Evolutionary conservation across 2,888 invertebrate genomes (phyloP), one percentile per base, ranked within the genome.

Genomic region (Agrypnus murinus): DNA sequence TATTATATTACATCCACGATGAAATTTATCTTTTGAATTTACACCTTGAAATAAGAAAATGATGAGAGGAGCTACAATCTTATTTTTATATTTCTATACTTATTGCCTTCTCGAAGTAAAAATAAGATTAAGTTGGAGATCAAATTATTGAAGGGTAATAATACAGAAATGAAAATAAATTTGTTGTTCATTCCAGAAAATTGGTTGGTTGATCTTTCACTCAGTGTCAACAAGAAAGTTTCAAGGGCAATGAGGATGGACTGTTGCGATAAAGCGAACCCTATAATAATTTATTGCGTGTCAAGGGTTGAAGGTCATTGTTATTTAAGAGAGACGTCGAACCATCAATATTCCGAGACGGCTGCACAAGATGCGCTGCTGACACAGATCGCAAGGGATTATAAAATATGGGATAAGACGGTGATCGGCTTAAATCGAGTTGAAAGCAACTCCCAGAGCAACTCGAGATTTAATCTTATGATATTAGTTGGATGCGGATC

Each of bases 401-500:
- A 55, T 48, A 48, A 55, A 55, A 55, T 55, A 55, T 55, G 34
- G 55, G 55, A 12, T 32, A 55, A 55, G 55, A 34, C 55, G 14
- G 36, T 55, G 55, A 55, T 55, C 55, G 55, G 55, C 55, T 55
- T 55, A 55, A 55, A 55, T 55, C 55, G 55, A 36, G 55, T 36
- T 55, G 55, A 55, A 55, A 55, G 55, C 55, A 55, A 55, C 55
- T 55, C 55, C 36, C 55, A 55, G 36, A 32, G 55, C 14, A 55
- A 55, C 55, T 55, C 36, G 31, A 32, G 55, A 55, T 55, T 55
- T 55, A 55, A 55, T 55, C 55, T 55, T 34, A 32, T 9, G 55
- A 55, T 55, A 55, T 55, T 55, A 55, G 55, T 25, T 55, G 55
- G 36, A 55, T 36, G 34, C 34, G 36, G 55, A 55, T 55, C 34